Conservation (phyloP, 2,888 invertebrate species). For the Hipparchia semele region DNA sequence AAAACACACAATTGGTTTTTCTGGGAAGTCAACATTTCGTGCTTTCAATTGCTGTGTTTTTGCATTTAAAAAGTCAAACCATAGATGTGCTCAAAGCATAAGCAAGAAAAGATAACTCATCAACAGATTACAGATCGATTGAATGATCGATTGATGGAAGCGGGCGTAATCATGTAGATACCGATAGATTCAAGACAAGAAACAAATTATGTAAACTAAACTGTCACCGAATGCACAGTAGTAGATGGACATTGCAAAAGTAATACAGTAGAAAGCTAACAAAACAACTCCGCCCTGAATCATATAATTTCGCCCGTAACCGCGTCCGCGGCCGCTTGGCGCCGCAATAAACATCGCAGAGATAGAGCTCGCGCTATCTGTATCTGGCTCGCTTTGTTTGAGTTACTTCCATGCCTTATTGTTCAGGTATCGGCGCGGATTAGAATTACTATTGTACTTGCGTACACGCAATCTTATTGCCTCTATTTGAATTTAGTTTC, state of each 20-base stretch:
- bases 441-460: constrained; percentile 38
- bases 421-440: constrained; percentile 40
- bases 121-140: too few species aligned
- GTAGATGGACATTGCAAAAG: constrained; percentile 18
- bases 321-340: constrained; percentile 35
- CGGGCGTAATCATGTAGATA: too few species aligned
- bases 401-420: constrained; percentile 35
- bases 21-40: too few species aligned
- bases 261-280: constrained; percentile 35
- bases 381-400: constrained; percentile 41
- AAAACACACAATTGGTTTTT: too few species aligned
- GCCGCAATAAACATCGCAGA: constrained; percentile 58
- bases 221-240: background rate
- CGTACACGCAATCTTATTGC: constrained; percentile 28
- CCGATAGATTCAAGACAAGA: too few species aligned
- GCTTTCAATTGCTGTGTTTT: too few species aligned
- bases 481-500: constrained; percentile 29
- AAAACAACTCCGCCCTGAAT: constrained; percentile 29
- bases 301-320: constrained; percentile 33
- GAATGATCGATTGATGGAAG: too few species aligned
- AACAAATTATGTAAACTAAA: too few species aligned
- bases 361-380: constrained; percentile 51
- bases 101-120: too few species aligned
- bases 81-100: too few species aligned
- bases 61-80: too few species aligned